phyloP scores from a whole-genome alignment of 2,888 invertebrate genomes.

The Rhagonycha lutea region DNA sequence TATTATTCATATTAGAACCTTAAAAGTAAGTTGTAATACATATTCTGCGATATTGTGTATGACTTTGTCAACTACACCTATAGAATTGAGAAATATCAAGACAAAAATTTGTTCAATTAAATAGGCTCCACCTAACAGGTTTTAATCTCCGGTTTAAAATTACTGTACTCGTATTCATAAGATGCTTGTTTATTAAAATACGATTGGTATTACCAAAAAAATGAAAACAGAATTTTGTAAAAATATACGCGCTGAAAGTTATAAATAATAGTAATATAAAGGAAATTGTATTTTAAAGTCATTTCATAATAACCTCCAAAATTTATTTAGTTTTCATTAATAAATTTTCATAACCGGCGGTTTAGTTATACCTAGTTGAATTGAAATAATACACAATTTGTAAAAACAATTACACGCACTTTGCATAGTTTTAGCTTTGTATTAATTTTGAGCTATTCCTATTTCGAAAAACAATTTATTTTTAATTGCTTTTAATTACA shows the following conservation, averaged over 20 bases:
- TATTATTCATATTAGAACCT: too few species aligned
- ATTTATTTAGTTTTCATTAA: background rate
- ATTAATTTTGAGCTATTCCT: background rate
- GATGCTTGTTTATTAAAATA: background rate
- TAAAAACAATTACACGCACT: background rate
- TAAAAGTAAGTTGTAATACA: too few species aligned
- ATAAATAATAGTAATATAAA: background rate
- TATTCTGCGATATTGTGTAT: background rate
- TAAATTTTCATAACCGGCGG: background rate
- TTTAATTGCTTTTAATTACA: slow-evolving; percentile 6
- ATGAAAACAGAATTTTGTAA: background rate
- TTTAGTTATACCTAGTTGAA: background rate
- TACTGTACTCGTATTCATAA: slow-evolving; percentile 12
- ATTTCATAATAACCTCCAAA: background rate
- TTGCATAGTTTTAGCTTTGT: background rate
- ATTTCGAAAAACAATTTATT: slow-evolving; percentile 5
- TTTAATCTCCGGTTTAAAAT: slow-evolving; percentile 21
- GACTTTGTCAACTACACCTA: background rate
- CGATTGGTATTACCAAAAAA: background rate
- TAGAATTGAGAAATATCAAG: background rate
- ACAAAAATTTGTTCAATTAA: background rate
- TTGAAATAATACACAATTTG: background rate
- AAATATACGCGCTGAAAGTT: background rate
- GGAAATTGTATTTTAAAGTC: background rate
- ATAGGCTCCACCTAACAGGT: slow-evolving; percentile 10